Base-by-base conservation (phyloP, 2,113 vertebrate species). In the Propithecus coquereli region DNA sequence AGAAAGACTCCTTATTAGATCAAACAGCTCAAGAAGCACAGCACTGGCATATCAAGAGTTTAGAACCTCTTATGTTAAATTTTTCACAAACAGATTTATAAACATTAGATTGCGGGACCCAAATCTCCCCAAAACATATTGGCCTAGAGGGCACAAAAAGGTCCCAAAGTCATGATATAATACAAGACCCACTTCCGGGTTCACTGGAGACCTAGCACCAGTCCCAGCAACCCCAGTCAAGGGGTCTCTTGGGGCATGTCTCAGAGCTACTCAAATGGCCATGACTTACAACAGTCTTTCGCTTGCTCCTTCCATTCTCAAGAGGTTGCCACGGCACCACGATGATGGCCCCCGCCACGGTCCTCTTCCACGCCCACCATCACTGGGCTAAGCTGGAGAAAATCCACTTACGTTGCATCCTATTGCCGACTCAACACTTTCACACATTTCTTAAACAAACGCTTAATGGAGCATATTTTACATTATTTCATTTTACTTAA, bases 401-500 rank as follows among this genome's bases (percentile, higher is more conserved):
- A 77, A 50, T n/a, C 34, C 23, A 0, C 17, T 34, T 1, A 3
- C 18, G 13, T 3, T 23, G 6, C 52, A 16, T 30, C 76, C 43
- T 34, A 14, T 37, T 45, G 8, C 27, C 77, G 54, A 43, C 18
- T 61, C 54, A 20, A 5, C 8, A 11, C 3, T 37, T 5, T 59
- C 63, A 50, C 47, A n/a, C 23, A 14, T 57, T 37, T 91, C 84
- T 81, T 83, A 61, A 59, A 57, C 30, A 87, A 91, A 37, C 54
- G 47, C 2, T 45, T 79, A 40, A 61, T 13, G 27, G 22, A 13
- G 4, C 37, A 22, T 34, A 59, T 57, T 89, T 81, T 57, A 83
- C 25, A 87, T 76, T 43, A 12, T 52, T 95, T 82, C 4, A 71
- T 83, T 66, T 61, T 8, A 54, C 30, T 90, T 82, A 47, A 9